These are phyloP conservation scores for Acinonyx jubatus DNA, from an alignment of 2,113 vertebrate genomes.

Conservation along the genomic window DNA sequence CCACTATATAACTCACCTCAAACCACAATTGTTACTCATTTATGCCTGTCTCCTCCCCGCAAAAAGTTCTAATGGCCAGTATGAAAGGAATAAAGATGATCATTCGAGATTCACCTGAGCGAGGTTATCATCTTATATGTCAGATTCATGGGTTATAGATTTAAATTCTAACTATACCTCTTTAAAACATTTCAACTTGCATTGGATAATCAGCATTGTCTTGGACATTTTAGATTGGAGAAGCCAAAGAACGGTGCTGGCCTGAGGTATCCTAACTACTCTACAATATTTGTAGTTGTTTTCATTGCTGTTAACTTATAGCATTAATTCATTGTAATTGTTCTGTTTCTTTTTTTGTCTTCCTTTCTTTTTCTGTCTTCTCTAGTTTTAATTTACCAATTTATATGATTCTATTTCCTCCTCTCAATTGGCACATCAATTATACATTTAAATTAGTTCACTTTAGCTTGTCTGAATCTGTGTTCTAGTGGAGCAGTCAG, in stretches of 20 bases:
- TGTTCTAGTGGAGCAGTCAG: neutral
- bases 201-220: neutral
- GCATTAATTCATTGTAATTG: neutral
- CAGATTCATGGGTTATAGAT: neutral
- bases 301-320: neutral
- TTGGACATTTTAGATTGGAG: neutral
- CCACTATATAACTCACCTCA: neutral
- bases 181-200: neutral
- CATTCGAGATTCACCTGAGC: neutral
- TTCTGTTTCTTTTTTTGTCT: neutral
- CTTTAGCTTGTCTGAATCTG: neutral
- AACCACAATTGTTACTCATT: neutral
- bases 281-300: neutral
- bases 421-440: neutral
- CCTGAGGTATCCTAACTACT: neutral
- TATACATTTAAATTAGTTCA: neutral
- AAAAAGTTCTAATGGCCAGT: neutral
- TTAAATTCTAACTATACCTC: neutral
- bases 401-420: neutral
- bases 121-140: neutral
- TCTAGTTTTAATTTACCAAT: neutral
- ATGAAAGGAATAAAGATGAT: neutral
- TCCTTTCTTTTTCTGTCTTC: neutral
- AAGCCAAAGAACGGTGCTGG: neutral
- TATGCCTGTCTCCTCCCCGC: rapidly evolving